Percentiles rank a stretch among this genome's conserved stretches.
Evolutionary conservation across 2,888 invertebrate genomes (phyloP).

Genomic region (Spisula subtruncata): DNA sequence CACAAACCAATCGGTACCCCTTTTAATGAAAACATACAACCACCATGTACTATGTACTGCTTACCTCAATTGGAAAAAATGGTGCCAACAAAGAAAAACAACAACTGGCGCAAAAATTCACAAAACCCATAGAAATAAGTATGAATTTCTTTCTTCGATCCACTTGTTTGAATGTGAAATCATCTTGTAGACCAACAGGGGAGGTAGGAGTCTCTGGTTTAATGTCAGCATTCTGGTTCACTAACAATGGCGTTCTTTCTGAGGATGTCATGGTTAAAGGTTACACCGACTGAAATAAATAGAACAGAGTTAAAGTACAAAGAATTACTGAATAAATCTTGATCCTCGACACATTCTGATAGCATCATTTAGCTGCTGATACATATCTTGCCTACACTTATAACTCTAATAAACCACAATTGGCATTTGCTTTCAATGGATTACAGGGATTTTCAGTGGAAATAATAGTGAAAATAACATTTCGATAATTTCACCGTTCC

Average conservation of each 20-base stretch:
- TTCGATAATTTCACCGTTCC: too few species aligned
- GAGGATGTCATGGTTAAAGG: slow-evolving; percentile 47
- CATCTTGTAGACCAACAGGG: slow-evolving; percentile 54
- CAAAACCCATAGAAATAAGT: slow-evolving; percentile 75
- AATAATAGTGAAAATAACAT: too few species aligned
- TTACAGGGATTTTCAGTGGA: too few species aligned
- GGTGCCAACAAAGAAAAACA: slow-evolving; percentile 81
- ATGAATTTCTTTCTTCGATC: slow-evolving; percentile 73
- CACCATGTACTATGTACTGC: too few species aligned
- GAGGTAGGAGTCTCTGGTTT: slow-evolving; percentile 5
- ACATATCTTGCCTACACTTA: too few species aligned
- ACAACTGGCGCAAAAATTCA: slow-evolving; percentile 79
- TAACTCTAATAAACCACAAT: too few species aligned
- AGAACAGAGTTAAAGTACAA: not conserved
- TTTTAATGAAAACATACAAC: too few species aligned
- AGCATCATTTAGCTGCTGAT: too few species aligned
- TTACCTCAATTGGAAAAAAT: slow-evolving; percentile 82
- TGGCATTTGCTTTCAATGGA: too few species aligned
- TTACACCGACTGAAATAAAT: not conserved
- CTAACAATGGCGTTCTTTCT: slow-evolving; percentile 62
- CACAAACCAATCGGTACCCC: too few species aligned
- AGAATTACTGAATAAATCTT: too few species aligned
- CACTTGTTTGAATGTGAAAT: slow-evolving; percentile 76
- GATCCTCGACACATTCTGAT: too few species aligned
- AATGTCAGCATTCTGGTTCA: slow-evolving; percentile 39